Conservation (phyloP, 2,888 invertebrate genomes). For the Agrotis puta region DNA sequence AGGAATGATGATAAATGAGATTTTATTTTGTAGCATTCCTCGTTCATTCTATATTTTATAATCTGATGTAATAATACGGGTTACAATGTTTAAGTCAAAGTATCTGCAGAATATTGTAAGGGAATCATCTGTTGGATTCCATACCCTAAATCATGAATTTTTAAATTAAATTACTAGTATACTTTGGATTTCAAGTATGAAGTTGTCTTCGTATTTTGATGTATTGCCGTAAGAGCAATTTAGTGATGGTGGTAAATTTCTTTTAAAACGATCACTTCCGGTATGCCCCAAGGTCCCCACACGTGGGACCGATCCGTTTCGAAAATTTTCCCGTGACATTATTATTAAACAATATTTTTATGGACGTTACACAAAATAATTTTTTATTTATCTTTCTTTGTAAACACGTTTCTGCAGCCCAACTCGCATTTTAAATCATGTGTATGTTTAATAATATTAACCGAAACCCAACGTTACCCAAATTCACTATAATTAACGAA, state of each 20-base stretch:
- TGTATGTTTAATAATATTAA: not conserved
- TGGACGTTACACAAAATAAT: not conserved
- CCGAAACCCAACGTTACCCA: slow-evolving; percentile 14
- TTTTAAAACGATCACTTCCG: slow-evolving; percentile 21
- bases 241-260: slow-evolving; percentile 24
- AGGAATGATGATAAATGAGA: no score
- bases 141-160: not conserved
- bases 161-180: not conserved
- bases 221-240: slow-evolving; percentile 29
- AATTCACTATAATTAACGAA: slow-evolving; percentile 9
- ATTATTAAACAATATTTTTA: slow-evolving; percentile 12
- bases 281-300: slow-evolving; percentile 18
- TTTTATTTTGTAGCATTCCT: not conserved
- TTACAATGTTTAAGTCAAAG: not conserved
- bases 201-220: slow-evolving; percentile 20
- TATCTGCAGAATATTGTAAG: not conserved
- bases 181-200: slow-evolving; percentile 20
- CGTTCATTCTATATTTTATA: not conserved
- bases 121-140: not conserved
- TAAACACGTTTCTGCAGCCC: not conserved
- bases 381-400: not conserved
- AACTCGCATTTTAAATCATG: slow-evolving; percentile 2
- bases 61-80: no score
- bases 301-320: slow-evolving; percentile 30
- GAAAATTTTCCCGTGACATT: not conserved